Percentiles rank a stretch among this genome's conserved stretches.
Conservation (phyloP, 2,888 invertebrate species). For the Tetragnatha montana region DNA sequence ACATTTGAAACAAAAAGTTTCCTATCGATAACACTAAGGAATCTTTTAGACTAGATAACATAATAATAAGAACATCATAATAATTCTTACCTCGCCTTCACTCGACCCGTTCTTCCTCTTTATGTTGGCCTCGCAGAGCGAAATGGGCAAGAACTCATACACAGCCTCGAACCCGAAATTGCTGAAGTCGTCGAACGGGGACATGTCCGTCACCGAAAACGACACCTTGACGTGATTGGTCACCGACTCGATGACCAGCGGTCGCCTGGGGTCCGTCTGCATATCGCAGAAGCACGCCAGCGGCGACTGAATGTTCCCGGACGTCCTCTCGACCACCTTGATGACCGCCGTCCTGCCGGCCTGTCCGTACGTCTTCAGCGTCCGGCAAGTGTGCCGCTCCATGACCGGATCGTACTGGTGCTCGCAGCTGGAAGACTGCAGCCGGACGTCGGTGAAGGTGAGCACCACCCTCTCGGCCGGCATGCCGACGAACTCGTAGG, state of each 20-base stretch:
- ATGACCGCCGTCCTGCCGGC: conserved; percentile 37
- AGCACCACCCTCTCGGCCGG: conserved; percentile 67
- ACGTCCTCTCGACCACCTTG: conserved; percentile 67
- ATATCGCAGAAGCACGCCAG: conserved; percentile 71
- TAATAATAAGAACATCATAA: neutral
- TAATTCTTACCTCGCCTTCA: conserved; percentile 68
- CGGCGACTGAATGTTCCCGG: conserved; percentile 64
- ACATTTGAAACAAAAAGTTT: no score
- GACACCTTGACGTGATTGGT: conserved; percentile 84
- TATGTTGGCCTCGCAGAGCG: conserved; percentile 62
- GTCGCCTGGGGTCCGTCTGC: conserved; percentile 73
- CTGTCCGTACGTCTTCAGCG: conserved; percentile 3
- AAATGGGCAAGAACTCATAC: conserved; percentile 82
- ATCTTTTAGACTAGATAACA: no score
- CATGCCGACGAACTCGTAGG: conserved; percentile 71
- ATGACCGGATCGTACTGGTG: conserved; percentile 74
- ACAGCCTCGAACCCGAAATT: conserved; percentile 87
- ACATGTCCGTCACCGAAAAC: conserved; percentile 86
- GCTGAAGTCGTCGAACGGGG: conserved; percentile 86
- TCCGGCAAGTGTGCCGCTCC: conserved; percentile 75
- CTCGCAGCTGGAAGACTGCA: conserved; percentile 57
- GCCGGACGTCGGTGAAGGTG: conserved; percentile 75
- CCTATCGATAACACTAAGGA: no score
- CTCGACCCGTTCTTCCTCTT: conserved; percentile 64
- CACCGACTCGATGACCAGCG: conserved; percentile 80